Base-by-base conservation (phyloP, 2,888 invertebrate genomes). In the Tupiocoris notatus region DNA sequence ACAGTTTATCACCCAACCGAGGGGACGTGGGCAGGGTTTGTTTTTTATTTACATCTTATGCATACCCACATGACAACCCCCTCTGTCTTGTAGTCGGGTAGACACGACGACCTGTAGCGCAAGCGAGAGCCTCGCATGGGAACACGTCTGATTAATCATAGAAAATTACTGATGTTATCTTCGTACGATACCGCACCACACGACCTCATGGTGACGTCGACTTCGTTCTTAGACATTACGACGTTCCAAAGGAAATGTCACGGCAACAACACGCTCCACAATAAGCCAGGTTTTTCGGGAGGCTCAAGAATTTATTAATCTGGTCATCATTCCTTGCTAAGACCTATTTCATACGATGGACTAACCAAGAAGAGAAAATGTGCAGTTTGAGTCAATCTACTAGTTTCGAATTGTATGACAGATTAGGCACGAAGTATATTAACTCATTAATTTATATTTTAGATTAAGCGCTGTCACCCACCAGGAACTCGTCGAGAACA, bases 121-220 rank as follows among this genome's bases (percentile, higher is more conserved):
- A 17, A 17, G 65, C 18, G 2, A 23, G 63, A 3, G 57, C 21
- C 21, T 2, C n/a, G 59, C 23, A 20, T 12, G 23, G 64, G 63
- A 63, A 74, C 74, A 74, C 74, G 64, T 64, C 64, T 74, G 74
- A 74, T 74, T 74, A 74, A 74, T 74, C 74, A 74, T 74, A 74
- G 74, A 74, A 74, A 74, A 74, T 74, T 74, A 74, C 70, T 70
- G 70, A 70, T 70, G 70, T 20, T 70, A 70, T 70, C 70, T 70
- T 59, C 24, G 22, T 24, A 7, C 23, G 39, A 39, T 39, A 39
- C 39, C 39, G 39, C 39, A 39, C 39, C 39, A 39, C 12, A 39
- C 39, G 39, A 39, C 39, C 39, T 7, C 39, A 39, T 12, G 39
- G 12, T 7, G 39, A 12, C 39, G 39, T 7, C 12, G 39, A 39